phyloP scores from a whole-genome alignment of 2,113 vertebrate genomes.

The Cercocebus atys region DNA sequence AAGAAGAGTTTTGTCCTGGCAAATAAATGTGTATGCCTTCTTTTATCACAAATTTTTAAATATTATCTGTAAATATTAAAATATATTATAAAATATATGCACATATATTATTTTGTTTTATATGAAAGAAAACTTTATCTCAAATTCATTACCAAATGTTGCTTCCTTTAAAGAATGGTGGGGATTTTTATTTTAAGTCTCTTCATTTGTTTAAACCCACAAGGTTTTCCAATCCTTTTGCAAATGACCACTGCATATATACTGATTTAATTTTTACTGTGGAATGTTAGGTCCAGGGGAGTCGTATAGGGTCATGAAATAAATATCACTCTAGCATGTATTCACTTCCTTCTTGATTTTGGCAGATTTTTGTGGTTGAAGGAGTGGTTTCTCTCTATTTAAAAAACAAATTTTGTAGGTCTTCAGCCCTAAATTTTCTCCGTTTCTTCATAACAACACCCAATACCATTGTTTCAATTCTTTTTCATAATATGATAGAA shows the following conservation, averaged over 20 bases:
- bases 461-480: neutral
- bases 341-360: neutral
- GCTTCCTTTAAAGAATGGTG: neutral
- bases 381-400: neutral
- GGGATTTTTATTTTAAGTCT: neutral
- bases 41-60: neutral
- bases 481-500: neutral
- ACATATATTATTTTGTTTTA: neutral
- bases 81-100: neutral
- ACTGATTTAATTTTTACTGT: neutral
- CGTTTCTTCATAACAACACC: neutral
- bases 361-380: neutral
- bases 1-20: neutral
- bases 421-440: neutral
- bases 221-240: neutral
- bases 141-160: neutral
- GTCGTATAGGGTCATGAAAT: accelerated
- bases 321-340: neutral
- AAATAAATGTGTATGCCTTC: neutral
- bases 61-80: neutral
- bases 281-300: neutral
- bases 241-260: neutral
- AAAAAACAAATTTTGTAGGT: neutral
- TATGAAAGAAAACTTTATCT: neutral
- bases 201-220: neutral